These are phyloP conservation scores for Thunnus thynnus DNA, from an alignment of 2,113 vertebrate species.

Conservation along the genomic window DNA sequence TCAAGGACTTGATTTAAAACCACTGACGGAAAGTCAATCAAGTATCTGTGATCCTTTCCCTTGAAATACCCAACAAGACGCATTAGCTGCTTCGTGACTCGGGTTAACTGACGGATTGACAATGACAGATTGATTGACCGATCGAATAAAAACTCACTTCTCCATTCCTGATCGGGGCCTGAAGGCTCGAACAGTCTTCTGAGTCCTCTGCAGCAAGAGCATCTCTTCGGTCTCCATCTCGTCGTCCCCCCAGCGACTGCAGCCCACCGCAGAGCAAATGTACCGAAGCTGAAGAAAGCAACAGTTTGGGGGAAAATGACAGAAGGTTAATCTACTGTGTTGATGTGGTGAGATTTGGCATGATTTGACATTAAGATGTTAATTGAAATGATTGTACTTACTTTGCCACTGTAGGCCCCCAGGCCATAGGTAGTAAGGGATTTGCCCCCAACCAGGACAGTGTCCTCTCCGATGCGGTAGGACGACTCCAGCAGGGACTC, in stretches of 20 bases:
- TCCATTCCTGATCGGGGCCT: slow-evolving; percentile 94
- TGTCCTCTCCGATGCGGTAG: slow-evolving; percentile 95
- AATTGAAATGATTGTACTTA: slow-evolving; percentile 55
- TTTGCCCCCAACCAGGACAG: slow-evolving; percentile 96
- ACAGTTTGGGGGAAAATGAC: neutral
- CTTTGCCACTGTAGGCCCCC: slow-evolving; percentile 95
- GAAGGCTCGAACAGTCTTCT: slow-evolving; percentile 97
- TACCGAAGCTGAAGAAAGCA: slow-evolving; percentile 89
- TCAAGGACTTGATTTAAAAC: slow-evolving; percentile 7
- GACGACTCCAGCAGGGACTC: slow-evolving; percentile 98
- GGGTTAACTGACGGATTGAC: neutral
- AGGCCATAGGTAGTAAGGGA: slow-evolving; percentile 95
- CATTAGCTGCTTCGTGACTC: slow-evolving; percentile 2
- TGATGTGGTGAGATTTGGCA: no score
- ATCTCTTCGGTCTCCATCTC: slow-evolving; percentile 91
- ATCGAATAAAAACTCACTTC: slow-evolving; percentile 87
- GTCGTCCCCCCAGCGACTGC: slow-evolving; percentile 92
- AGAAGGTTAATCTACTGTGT: neutral
- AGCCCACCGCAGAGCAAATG: slow-evolving; percentile 95
- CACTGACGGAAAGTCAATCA: slow-evolving; percentile 11
- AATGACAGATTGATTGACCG: neutral
- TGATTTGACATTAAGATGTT: no score
- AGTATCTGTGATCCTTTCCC: neutral
- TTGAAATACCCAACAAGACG: neutral
- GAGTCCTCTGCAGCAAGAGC: slow-evolving; percentile 93